These are phyloP conservation scores for Notolepis coatsorum DNA, from an alignment of 2,797 vertebrate species.

Conservation along the genomic window DNA sequence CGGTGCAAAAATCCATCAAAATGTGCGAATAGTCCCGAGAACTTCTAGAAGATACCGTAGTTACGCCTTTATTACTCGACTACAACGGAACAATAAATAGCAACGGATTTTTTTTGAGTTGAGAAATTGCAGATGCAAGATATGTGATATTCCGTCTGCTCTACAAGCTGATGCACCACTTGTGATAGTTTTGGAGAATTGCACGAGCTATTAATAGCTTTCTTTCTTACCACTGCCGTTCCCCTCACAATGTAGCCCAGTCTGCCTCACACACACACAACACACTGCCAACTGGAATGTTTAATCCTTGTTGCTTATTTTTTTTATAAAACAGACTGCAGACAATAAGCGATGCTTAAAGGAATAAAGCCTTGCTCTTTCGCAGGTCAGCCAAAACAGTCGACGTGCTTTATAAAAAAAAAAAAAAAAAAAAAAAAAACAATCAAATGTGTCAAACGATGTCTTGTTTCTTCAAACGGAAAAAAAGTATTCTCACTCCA, in stretches of 20 bases:
- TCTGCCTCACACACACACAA: conserved; percentile 53
- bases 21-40: conserved; percentile 47
- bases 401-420: conserved; percentile 52
- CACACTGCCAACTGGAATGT: conserved; percentile 68
- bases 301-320: conserved; percentile 78
- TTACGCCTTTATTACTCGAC: conserved; percentile 22
- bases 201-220: conserved; percentile 84
- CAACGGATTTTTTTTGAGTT: conserved; percentile 41
- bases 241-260: conserved; percentile 71
- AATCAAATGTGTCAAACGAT: conserved; percentile 52
- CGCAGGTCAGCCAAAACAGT: conserved; percentile 59
- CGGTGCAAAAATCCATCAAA: conserved; percentile 37
- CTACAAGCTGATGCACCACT: conserved; percentile 79
- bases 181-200: conserved; percentile 84
- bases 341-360: conserved; percentile 40
- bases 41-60: conserved; percentile 49
- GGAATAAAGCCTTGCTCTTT: conserved; percentile 48
- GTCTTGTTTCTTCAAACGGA: conserved; percentile 51
- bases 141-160: conserved; percentile 69
- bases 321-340: conserved; percentile 64
- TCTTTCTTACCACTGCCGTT: conserved; percentile 78
- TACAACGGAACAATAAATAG: conserved; percentile 44
- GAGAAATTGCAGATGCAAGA: conserved; percentile 54
- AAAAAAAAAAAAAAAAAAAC: conserved; percentile 23
- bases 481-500: conserved; percentile 66